A percentile compares a stretch with the other conserved stretches of the same genome.
Conservation (phyloP, 1,140 invertebrate genomes). For the Zaprionus camerounensis region DNA sequence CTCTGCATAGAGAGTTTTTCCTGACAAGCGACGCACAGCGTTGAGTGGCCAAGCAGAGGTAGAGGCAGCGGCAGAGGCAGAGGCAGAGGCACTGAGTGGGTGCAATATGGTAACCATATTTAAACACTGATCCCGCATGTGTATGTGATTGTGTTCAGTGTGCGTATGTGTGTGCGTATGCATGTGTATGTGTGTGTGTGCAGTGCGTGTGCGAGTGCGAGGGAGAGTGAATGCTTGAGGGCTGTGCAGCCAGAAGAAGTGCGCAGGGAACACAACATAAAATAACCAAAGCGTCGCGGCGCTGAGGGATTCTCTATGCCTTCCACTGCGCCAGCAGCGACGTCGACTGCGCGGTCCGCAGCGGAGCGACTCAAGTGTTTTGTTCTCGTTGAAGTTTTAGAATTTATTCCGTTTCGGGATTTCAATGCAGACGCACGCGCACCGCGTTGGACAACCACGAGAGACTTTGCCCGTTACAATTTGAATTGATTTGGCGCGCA, state of each 20-base stretch:
- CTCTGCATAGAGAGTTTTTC: slow-evolving; percentile 52
- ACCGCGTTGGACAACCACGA: slow-evolving; percentile 44
- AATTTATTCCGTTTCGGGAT: slow-evolving; percentile 84
- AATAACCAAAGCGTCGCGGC: slow-evolving; percentile 50
- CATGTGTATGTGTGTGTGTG: slow-evolving; percentile 38
- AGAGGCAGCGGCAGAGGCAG: slow-evolving; percentile 13
- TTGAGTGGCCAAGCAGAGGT: slow-evolving; percentile 16
- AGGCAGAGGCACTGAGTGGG: slow-evolving; percentile 53
- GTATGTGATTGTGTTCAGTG: slow-evolving; percentile 27
- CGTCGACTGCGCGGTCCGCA: slow-evolving; percentile 27
- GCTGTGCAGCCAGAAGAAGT: slow-evolving; percentile 65
- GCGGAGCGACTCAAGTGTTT: slow-evolving; percentile 63
- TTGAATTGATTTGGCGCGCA: slow-evolving; percentile 58
- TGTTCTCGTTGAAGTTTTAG: slow-evolving; percentile 81
- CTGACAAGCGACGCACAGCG: slow-evolving; percentile 18
- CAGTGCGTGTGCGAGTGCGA: slow-evolving; percentile 40
- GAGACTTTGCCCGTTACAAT: slow-evolving; percentile 41
- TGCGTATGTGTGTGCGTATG: slow-evolving; percentile 25
- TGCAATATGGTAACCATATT: slow-evolving; percentile 80
- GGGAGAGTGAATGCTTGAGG: slow-evolving; percentile 55
- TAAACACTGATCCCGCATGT: slow-evolving; percentile 71
- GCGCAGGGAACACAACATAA: slow-evolving; percentile 61
- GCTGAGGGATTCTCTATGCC: slow-evolving; percentile 70
- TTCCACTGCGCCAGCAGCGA: slow-evolving; percentile 23
- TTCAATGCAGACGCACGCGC: slow-evolving; percentile 81